Evolutionary conservation across 2,888 invertebrate species (phyloP), one percentile per base, ranked within the genome.

Genomic region (Sarcophaga subvicina): DNA sequence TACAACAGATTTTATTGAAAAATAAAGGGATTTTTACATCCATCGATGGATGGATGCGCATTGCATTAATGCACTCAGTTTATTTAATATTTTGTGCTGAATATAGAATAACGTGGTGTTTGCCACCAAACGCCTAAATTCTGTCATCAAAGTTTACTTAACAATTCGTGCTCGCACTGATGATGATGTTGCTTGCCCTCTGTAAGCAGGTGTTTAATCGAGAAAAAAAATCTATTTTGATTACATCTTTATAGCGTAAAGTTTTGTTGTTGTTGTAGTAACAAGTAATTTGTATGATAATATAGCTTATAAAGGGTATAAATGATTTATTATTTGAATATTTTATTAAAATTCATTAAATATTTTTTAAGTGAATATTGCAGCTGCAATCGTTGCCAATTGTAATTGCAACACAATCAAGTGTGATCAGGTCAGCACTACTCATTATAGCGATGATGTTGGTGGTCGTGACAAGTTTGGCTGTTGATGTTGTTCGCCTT

Each of bases 171-270:
- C 47, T 70, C 59, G 67, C 22, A 14, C 11, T 37, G 37, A 37
- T 37, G 37, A 37, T 37, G 8, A 37, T 37, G 37, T 37, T 37
- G 37, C 54, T 37, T 37, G 37, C 54, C 6, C 49, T 25, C 47
- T 45, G 20, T 47, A 17, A 82, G 76, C 87, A 84, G 81, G 87
- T 84, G 84, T 87, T 87, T 62, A 67, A 69, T 83, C 20, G 63
- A 62, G 20, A 49, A 76, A 63, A 59, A 45, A 62, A 70, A 4
- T 79, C 70, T 63, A 54, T 54, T 54, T 75, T 63, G 45, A 79
- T 79, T 75, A 60, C 69, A 79, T 70, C 69, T 79, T 69, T 10
- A 47, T 71, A 75, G 17, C 10, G 10, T 54, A 14, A 1, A 14
- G 2, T 54, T 12, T 54, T 54, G 0, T 49, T 49, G 10, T 14